phyloP scores from a whole-genome alignment of 2,797 vertebrate genomes.

The Siniperca scherzeri region DNA sequence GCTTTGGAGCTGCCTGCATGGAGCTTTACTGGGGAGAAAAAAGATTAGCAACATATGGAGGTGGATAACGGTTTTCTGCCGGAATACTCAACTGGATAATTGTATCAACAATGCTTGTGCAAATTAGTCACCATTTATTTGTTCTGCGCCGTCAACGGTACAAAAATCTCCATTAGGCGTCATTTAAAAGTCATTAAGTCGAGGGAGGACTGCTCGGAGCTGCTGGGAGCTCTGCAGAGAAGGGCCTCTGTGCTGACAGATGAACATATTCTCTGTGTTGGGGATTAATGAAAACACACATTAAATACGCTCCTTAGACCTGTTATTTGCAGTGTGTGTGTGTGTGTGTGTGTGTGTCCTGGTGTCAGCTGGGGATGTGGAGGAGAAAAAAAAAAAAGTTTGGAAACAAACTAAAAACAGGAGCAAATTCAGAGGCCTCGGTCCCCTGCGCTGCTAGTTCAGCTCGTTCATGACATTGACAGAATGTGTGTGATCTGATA shows the following conservation, averaged over 20 bases:
- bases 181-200: conserved; percentile 80
- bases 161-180: conserved; percentile 79
- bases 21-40: conserved; percentile 58
- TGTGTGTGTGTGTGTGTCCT: neutral
- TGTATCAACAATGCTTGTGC: conserved; percentile 82
- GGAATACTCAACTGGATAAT: conserved; percentile 81
- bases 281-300: conserved; percentile 47
- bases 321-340: conserved; percentile 6
- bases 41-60: conserved; percentile 79
- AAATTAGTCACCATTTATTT: conserved; percentile 86
- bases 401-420: neutral
- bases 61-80: conserved; percentile 79
- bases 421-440: neutral
- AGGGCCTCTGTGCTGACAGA: conserved; percentile 33
- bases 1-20: conserved; percentile 33
- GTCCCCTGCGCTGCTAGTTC: accelerated
- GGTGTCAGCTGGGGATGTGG: neutral
- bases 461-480: neutral
- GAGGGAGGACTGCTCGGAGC: conserved; percentile 43
- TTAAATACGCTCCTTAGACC: conserved; percentile 35
- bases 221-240: conserved; percentile 40
- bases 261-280: conserved; percentile 42
- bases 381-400: neutral
- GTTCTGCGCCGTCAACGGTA: conserved; percentile 76
- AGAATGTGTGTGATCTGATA: neutral